Conservation (phyloP, 2,888 invertebrate genomes). For the Campaea margaritaria region DNA sequence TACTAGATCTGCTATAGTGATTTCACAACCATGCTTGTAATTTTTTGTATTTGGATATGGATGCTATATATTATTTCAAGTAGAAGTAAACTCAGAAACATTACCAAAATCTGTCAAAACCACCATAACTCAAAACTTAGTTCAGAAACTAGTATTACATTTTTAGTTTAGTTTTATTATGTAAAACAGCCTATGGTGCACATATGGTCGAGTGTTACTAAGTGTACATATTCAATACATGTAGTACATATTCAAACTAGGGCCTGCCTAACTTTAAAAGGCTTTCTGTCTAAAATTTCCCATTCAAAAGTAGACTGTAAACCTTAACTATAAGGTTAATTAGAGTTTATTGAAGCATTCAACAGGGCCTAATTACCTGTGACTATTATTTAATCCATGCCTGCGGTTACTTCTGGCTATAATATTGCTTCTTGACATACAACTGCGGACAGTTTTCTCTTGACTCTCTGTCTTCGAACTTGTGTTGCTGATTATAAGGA, state of each 20-base stretch:
- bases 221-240: too few species aligned
- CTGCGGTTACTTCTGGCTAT: conserved; percentile 33
- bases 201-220: background rate
- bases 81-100: background rate
- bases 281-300: background rate
- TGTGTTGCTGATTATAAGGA: conserved; percentile 3
- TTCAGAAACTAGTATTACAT: too few species aligned
- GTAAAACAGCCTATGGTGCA: background rate
- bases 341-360: background rate
- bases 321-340: conserved; percentile 1
- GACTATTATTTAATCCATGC: too few species aligned
- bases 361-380: conserved; percentile 21
- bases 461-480: conserved; percentile 3
- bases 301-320: conserved; percentile 11
- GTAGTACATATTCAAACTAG: too few species aligned
- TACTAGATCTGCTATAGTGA: too few species aligned
- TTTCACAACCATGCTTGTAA: too few species aligned
- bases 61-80: background rate
- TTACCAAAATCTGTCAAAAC: background rate
- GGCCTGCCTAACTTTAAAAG: background rate
- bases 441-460: conserved; percentile 23
- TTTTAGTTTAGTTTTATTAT: too few species aligned
- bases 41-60: too few species aligned
- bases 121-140: too few species aligned
- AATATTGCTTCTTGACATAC: conserved; percentile 16